These are phyloP conservation scores for Marmota monax DNA, from an alignment of 2,113 vertebrate genomes.

Conservation along the genomic window DNA sequence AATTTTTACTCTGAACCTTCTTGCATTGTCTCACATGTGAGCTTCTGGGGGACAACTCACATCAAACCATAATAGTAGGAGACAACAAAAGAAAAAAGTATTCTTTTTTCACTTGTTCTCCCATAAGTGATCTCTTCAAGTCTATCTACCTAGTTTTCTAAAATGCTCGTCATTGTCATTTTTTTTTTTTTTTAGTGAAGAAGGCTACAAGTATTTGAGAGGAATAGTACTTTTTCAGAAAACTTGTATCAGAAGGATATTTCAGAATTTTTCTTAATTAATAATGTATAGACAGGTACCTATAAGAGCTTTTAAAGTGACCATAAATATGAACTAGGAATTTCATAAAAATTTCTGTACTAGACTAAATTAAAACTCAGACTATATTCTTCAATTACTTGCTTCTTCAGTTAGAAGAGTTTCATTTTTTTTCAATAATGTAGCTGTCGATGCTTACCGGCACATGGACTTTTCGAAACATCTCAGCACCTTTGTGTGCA, in stretches of 20 bases:
- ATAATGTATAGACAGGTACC: neutral
- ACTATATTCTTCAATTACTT: neutral
- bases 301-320: conserved; percentile 38
- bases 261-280: conserved; percentile 32
- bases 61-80: neutral
- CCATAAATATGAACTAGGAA: conserved; percentile 13
- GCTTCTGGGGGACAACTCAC: too few relatives aligned
- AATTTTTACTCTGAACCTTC: too few relatives aligned
- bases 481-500: conserved; percentile 95
- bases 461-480: conserved; percentile 97
- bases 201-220: neutral
- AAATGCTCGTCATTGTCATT: neutral
- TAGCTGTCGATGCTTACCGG: conserved; percentile 90
- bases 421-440: conserved; percentile 1
- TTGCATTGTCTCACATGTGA: too few relatives aligned
- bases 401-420: neutral
- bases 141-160: neutral
- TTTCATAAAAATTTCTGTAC: conserved; percentile 30
- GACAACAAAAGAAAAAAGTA: neutral
- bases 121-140: neutral
- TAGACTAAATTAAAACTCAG: conserved; percentile 37
- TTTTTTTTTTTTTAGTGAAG: neutral
- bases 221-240: conserved; percentile 1
- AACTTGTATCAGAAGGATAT: neutral
- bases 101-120: conserved; percentile 8